Evolutionary conservation across 2,888 invertebrate species (phyloP).

Genomic region (Hypena proboscidalis): DNA sequence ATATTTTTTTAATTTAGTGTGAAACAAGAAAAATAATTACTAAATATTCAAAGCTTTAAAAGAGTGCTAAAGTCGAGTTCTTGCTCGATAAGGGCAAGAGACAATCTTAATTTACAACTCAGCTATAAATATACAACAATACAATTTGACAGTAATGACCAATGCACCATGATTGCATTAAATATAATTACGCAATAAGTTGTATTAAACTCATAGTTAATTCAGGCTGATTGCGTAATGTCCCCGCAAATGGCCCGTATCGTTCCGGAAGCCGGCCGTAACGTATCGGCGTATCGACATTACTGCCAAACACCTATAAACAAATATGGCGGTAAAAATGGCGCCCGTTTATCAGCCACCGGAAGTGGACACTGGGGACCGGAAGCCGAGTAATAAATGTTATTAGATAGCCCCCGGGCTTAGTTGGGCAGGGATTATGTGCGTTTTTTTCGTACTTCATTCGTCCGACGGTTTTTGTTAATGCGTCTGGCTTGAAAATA

Average conservation of each 20-base stretch:
- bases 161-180: too few species aligned
- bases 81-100: too few species aligned
- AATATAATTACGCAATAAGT: slow-evolving; percentile 6
- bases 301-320: slow-evolving; percentile 82
- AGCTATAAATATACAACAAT: too few species aligned
- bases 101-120: too few species aligned
- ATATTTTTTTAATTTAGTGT: too few species aligned
- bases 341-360: slow-evolving; percentile 82
- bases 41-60: too few species aligned
- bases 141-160: too few species aligned
- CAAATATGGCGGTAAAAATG: slow-evolving; percentile 85
- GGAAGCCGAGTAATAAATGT: slow-evolving; percentile 82
- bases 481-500: slow-evolving; percentile 81
- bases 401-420: slow-evolving; percentile 85
- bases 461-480: slow-evolving; percentile 78
- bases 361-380: slow-evolving; percentile 84
- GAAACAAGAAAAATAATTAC: too few species aligned
- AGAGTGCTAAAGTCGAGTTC: too few species aligned
- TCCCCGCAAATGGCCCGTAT: slow-evolving; percentile 33
- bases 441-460: slow-evolving; percentile 74
- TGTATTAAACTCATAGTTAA: slow-evolving; percentile 30
- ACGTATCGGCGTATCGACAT: slow-evolving; percentile 73
- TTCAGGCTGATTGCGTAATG: slow-evolving; percentile 34
- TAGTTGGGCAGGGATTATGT: slow-evolving; percentile 73
- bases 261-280: slow-evolving; percentile 52